Conservation (phyloP, 2,113 vertebrate species). For the Mionectes macconnelli region DNA sequence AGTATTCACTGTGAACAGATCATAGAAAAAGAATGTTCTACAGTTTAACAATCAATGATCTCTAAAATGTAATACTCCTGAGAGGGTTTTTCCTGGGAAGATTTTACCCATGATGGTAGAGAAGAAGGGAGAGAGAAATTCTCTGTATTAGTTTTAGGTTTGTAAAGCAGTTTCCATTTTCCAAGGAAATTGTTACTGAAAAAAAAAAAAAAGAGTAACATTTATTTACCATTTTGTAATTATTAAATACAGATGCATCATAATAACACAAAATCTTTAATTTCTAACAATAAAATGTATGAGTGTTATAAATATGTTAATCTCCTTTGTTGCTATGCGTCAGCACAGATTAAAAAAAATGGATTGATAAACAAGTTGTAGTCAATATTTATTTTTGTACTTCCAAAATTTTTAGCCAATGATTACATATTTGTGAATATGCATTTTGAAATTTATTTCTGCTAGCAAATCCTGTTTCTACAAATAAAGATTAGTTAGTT, state of each 20-base stretch:
- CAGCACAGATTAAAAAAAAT: background rate
- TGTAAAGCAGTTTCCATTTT: background rate
- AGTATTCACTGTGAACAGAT: conserved; percentile 38
- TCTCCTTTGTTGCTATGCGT: background rate
- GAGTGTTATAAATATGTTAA: background rate
- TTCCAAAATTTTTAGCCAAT: background rate
- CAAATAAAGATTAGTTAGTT: background rate
- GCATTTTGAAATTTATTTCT: background rate
- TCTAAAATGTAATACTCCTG: conserved; percentile 39
- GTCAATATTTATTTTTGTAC: conserved; percentile 38
- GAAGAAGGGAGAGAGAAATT: conserved; percentile 11
- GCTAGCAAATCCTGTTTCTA: background rate
- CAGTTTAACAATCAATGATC: conserved; percentile 36
- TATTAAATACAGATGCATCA: background rate
- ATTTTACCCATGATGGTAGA: background rate
- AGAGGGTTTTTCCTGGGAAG: background rate
- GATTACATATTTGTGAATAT: background rate
- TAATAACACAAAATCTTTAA: background rate
- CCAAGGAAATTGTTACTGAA: background rate
- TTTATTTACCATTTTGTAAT: background rate
- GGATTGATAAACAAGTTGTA: background rate
- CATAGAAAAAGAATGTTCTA: conserved; percentile 49
- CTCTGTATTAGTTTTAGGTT: background rate
- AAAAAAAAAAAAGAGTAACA: background rate
- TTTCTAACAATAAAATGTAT: background rate